Conservation (phyloP, 2,888 invertebrate genomes). For the Amblyjoppa proteus region DNA sequence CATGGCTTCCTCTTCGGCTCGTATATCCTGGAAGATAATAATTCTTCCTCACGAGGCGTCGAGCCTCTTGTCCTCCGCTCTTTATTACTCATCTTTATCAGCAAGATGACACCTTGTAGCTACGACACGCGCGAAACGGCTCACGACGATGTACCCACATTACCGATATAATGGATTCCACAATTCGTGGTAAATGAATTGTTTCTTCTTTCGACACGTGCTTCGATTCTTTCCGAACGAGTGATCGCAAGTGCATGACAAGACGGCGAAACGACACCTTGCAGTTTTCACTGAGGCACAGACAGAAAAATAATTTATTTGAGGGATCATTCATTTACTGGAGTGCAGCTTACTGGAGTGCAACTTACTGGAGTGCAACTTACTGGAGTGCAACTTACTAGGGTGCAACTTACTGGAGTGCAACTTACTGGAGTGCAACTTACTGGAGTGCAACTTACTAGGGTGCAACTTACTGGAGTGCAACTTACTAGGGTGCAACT, state of each 20-base stretch:
- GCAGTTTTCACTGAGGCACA: slow-evolving; percentile 73
- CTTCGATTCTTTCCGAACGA: slow-evolving; percentile 1
- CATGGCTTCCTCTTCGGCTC: slow-evolving; percentile 30
- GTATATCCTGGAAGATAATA: slow-evolving; percentile 50
- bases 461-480: too few relatives aligned
- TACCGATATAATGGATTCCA: neutral
- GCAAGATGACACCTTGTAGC: slow-evolving; percentile 24
- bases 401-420: too few relatives aligned
- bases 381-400: too few relatives aligned
- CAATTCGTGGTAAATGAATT: neutral
- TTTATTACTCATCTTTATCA: slow-evolving; percentile 63
- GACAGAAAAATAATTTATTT: too few relatives aligned
- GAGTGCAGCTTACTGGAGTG: too few relatives aligned
- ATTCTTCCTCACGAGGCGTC: slow-evolving; percentile 46
- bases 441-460: too few relatives aligned
- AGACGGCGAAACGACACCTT: slow-evolving; percentile 75
- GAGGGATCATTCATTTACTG: too few relatives aligned
- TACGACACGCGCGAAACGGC: neutral
- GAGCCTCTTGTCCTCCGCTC: slow-evolving; percentile 48
- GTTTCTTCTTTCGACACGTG: neutral
- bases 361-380: too few relatives aligned
- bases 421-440: too few relatives aligned
- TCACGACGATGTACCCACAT: neutral
- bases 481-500: too few relatives aligned
- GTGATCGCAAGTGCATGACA: neutral